Conservation (phyloP, 1,140 invertebrate species). For the Rhagoletis zephyria region DNA sequence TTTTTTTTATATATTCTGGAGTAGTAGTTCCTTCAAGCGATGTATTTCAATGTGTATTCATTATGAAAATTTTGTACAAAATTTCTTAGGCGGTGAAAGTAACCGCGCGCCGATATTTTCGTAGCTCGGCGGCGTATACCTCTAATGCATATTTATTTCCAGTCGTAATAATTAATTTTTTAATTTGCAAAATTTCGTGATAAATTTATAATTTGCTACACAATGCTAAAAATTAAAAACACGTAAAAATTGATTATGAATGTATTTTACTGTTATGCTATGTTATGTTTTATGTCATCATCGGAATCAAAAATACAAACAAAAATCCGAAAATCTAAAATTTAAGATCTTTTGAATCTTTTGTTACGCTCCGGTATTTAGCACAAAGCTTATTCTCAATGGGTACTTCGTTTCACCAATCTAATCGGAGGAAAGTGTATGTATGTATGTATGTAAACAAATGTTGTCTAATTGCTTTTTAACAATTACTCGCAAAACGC, state of each 20-base stretch:
- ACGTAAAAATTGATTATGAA: not conserved
- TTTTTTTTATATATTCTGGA: too few relatives aligned
- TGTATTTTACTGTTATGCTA: not conserved
- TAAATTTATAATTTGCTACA: not conserved
- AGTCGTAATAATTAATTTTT: not conserved
- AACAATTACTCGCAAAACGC: constrained; percentile 1
- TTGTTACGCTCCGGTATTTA: constrained; percentile 11
- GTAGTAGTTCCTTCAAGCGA: too few relatives aligned
- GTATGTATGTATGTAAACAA: not conserved
- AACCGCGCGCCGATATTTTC: not conserved
- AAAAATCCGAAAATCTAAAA: not conserved
- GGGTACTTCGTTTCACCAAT: not conserved
- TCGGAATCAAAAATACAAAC: not conserved
- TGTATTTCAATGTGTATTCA: too few relatives aligned
- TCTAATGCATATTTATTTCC: not conserved
- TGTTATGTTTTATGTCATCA: too few relatives aligned
- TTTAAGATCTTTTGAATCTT: not conserved
- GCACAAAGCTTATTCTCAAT: not conserved
- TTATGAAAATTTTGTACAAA: too few relatives aligned
- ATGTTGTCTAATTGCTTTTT: constrained; percentile 53
- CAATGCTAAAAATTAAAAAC: not conserved
- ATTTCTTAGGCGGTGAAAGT: too few relatives aligned
- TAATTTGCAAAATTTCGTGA: not conserved
- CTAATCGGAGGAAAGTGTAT: not conserved
- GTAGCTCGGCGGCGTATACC: too few relatives aligned